phyloP scores from a whole-genome alignment of 2,113 vertebrate genomes.

The Psilopsiagon aymara region DNA sequence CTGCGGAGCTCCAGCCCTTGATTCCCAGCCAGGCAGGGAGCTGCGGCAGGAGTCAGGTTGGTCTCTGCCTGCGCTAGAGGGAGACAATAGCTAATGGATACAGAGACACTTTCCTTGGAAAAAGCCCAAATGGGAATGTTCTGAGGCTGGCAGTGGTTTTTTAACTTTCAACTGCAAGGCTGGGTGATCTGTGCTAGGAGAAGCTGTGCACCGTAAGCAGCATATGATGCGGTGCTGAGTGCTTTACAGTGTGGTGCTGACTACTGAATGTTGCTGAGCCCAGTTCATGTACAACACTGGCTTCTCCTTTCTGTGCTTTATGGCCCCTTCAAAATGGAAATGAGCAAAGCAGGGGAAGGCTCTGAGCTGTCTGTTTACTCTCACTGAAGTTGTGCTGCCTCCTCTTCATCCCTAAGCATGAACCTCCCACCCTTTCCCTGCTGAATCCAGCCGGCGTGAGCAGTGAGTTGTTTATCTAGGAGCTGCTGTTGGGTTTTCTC shows the following conservation, averaged over 20 bases:
- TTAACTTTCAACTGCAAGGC: neutral
- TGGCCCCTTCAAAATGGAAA: neutral
- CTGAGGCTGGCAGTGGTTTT: neutral
- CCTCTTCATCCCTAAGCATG: fast-evolving
- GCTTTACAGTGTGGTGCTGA: fast-evolving
- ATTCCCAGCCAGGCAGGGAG: neutral
- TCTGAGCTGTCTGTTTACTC: neutral
- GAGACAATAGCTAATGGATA: conserved; percentile 64
- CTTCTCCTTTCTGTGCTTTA: neutral
- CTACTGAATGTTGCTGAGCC: fast-evolving
- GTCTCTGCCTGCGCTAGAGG: conserved; percentile 53
- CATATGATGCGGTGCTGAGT: fast-evolving
- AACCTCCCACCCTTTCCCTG: neutral
- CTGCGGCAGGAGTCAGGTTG: neutral
- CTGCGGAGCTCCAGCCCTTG: neutral
- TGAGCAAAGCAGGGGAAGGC: neutral
- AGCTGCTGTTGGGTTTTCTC: neutral
- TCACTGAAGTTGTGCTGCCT: neutral
- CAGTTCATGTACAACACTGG: fast-evolving
- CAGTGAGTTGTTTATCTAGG: neutral
- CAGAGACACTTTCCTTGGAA: neutral
- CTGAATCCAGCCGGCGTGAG: neutral
- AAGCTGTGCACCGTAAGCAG: fast-evolving
- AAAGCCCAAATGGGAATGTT: neutral
- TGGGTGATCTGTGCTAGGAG: fast-evolving